Evolutionary conservation across 2,888 invertebrate species (phyloP), one percentile per base, ranked within the genome.

Genomic region (Plagodis dolabraria): DNA sequence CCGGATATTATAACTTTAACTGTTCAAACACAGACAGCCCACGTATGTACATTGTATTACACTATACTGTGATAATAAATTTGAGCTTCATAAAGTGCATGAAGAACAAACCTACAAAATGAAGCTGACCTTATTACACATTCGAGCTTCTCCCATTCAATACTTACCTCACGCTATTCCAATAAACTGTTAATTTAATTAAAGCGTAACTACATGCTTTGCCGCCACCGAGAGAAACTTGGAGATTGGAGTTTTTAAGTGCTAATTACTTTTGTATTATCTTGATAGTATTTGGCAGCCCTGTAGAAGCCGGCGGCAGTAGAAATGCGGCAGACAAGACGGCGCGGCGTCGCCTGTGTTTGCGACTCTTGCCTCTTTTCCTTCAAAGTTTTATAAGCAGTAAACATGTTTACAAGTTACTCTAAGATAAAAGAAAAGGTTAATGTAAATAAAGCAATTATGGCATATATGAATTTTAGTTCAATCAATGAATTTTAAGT

Each of bases 321-420:
- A 5, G 43, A 67, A 69, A 34, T 11, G 53, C 53, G 53, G 65
- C 71, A 79, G 75, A 75, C 79, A 57, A 72, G 72, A 58, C 69
- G 78, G 76, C 79, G 73, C 69, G 78, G 76, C 79, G 73, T 74
- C 80, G 53, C 64, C 72, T 69, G 74, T 79, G 80, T 83, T 82
- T 80, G 76, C 70, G 79, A 79, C 77, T 80, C 70, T 70, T 74
- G 73, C 73, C 74, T 69, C 69, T 73, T 67, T 72, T 70, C 69
- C 67, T 68, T 69, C 75, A 68, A 84, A 86, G 74, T 84, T 84
- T 77, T 81, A 80, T 75, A 74, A 76, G 75, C 69, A 76, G 83
- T 83, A 86, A 87, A 87, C 86, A 86, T 86, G 85, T 87, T 86
- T 86, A 79, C 80, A 66, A 67, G 60, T 34, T 47, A 42, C 22